These are phyloP conservation scores for Australoheros facetus DNA, from an alignment of 2,797 vertebrate genomes.

Conservation along the genomic window DNA sequence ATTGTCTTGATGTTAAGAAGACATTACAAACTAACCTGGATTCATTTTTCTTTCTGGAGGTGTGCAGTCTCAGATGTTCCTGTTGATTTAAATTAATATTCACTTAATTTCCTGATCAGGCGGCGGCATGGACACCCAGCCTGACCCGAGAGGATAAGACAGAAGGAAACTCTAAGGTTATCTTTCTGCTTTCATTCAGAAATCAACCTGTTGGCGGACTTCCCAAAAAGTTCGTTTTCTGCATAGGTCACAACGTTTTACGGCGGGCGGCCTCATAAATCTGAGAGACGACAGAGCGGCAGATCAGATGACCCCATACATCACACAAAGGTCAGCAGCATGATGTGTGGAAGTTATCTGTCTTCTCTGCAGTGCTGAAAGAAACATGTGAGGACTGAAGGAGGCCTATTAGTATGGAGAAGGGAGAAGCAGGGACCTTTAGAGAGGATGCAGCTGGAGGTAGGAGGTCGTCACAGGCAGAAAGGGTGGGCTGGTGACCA, in stretches of 20 bases:
- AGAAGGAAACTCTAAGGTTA: neutral
- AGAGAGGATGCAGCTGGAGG: neutral
- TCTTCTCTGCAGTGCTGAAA: neutral
- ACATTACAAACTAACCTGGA: no score
- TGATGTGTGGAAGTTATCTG: slow-evolving; percentile 2
- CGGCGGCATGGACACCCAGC: neutral
- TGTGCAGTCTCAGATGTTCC: no score
- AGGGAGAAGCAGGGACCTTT: slow-evolving; percentile 31
- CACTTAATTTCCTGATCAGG: neutral
- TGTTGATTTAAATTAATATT: neutral
- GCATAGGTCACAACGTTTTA: slow-evolving; percentile 27
- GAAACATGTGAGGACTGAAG: neutral
- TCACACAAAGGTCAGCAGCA: slow-evolving; percentile 48
- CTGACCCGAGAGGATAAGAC: neutral
- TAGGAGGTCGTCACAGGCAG: neutral
- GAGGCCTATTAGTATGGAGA: slow-evolving; percentile 45
- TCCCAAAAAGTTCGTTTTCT: slow-evolving; percentile 8
- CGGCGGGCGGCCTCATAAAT: slow-evolving; percentile 40
- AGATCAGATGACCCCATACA: slow-evolving; percentile 48
- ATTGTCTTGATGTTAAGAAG: no score
- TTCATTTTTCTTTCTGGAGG: no score
- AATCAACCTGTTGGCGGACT: neutral
- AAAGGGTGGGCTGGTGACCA: neutral
- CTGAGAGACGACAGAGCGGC: slow-evolving; percentile 8
- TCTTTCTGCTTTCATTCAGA: neutral